phyloP scores from a whole-genome alignment of 1,140 invertebrate genomes.

The Brachionus rotundiformis region DNA sequence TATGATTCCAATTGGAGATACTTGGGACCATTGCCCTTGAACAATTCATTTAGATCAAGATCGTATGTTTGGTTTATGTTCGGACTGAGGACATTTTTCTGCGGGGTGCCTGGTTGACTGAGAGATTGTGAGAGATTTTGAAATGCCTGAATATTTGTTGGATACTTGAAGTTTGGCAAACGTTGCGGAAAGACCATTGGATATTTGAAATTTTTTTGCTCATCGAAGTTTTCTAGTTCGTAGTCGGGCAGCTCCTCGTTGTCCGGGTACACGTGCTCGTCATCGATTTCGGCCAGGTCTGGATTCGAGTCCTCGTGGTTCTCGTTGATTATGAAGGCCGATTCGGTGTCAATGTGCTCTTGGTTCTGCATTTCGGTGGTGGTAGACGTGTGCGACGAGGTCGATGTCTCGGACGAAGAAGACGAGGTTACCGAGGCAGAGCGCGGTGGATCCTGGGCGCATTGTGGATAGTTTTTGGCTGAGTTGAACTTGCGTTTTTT shows the following conservation, averaged over 20 bases:
- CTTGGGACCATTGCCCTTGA: conserved; percentile 32
- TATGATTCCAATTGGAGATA: conserved; percentile 23
- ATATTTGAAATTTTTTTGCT: conserved; percentile 11
- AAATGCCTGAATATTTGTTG: not conserved
- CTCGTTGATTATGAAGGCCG: not conserved
- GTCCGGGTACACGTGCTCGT: not conserved
- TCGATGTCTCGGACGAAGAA: not conserved
- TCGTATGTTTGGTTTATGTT: conserved; percentile 4
- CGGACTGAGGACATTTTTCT: not conserved
- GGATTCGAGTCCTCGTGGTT: not conserved
- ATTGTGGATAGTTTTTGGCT: not conserved
- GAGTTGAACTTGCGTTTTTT: conserved; percentile 47
- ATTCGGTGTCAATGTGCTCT: not conserved
- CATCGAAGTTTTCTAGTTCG: not conserved
- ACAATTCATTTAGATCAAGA: conserved; percentile 25
- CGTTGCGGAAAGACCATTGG: not conserved
- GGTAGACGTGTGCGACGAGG: conserved; percentile 26
- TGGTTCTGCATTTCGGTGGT: not conserved
- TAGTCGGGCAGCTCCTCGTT: not conserved
- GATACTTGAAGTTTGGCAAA: not conserved
- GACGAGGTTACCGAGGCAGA: not conserved
- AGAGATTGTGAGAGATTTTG: not conserved
- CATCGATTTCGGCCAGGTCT: not conserved
- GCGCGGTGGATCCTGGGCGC: not conserved
- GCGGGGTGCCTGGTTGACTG: not conserved